Evolutionary conservation across 2,888 invertebrate genomes (phyloP), one percentile per base, ranked within the genome.

Genomic region (Blera fallax): DNA sequence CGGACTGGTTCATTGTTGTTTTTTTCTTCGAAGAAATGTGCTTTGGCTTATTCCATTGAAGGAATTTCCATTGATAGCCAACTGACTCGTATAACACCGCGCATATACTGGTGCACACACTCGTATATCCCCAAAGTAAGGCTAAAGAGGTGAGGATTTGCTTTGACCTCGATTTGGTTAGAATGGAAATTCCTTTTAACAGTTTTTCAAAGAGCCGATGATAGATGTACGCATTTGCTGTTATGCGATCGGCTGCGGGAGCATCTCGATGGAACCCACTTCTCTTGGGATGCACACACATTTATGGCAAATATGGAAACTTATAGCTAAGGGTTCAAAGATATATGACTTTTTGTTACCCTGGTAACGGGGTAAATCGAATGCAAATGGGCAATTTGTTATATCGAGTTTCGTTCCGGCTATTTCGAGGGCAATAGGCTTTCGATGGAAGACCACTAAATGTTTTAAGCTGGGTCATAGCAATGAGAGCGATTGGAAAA

Each of bases 81-180:
- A 69, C 69, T 32, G 21, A 18, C n/a, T 37, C 24, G 10, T 6
- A 24, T 4, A 21, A 60, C 16, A 14, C 16, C 54, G 37, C 40
- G 45, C 48, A 40, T n/a, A 64, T 62, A 40, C n/a, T n/a, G n/a
- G n/a, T n/a, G n/a, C n/a, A n/a, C n/a, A n/a, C 34, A 40, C 52
- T 10, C 40, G 4, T 45, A 43, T 32, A 45, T 16, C 29, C 18
- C 37, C 34, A 60, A 69, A 52, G 64, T 58, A 60, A 48, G 78
- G 60, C 72, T 73, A 56, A 81, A 74, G 74, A 84, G 79, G 84
- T 84, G 84, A 84, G 84, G 74, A 74, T 84, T 84, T 76, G 52
- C 70, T 74, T 79, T 84, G 84, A 84, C 84, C 84, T 74, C 84
- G 84, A 84, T 80, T 84, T 84, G 84, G 79, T 84, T 80, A 84